These are phyloP conservation scores for Himalopsyche anomala DNA, from an alignment of 2,888 invertebrate species.

Conservation along the genomic window DNA sequence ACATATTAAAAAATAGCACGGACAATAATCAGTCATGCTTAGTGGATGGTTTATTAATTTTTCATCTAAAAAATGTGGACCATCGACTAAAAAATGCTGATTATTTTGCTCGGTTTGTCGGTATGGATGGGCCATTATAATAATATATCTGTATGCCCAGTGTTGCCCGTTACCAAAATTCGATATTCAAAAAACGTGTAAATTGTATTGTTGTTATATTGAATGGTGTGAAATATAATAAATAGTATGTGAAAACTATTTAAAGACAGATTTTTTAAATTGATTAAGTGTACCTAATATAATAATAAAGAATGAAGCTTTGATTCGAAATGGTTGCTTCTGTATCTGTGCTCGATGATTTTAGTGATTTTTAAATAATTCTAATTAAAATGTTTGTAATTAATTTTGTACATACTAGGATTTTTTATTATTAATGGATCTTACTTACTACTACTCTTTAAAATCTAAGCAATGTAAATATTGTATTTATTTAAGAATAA, in stretches of 20 bases:
- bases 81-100: no score
- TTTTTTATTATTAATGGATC: no score
- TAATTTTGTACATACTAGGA: background rate
- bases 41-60: no score
- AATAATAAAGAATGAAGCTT: background rate
- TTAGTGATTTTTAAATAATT: conserved; percentile 13
- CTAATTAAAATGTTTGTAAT: conserved; percentile 2
- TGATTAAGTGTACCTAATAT: background rate
- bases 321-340: background rate
- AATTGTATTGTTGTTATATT: background rate
- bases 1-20: no score
- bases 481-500: background rate
- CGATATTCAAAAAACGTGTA: background rate
- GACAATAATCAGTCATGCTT: no score
- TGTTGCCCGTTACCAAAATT: no score
- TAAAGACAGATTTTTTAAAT: background rate
- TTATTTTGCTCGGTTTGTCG: no score
- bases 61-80: no score
- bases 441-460: background rate
- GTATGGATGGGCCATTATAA: no score
- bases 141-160: no score
- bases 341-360: conserved; percentile 3
- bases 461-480: background rate
- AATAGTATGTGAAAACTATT: background rate
- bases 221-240: background rate